Percentiles rank a stretch among this genome's conserved stretches.
These are phyloP conservation scores for Lethrus apterus DNA, from an alignment of 1,140 invertebrate genomes.

Conservation along the genomic window DNA sequence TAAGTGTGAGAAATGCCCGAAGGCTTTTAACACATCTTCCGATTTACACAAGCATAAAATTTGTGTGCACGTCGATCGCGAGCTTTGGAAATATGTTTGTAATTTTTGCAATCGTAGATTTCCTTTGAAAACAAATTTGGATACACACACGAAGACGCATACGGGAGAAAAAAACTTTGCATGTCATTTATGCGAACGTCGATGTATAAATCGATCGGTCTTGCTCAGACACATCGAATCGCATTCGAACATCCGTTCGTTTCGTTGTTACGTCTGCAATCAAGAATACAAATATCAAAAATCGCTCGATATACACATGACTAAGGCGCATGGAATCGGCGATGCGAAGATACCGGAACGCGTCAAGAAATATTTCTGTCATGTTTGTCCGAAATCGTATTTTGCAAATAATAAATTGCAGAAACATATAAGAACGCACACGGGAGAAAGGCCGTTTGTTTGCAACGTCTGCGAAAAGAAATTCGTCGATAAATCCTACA, in stretches of 20 bases:
- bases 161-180: slow-evolving; percentile 36
- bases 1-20: slow-evolving; percentile 26
- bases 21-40: slow-evolving; percentile 32
- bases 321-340: slow-evolving; percentile 27
- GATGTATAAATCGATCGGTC: slow-evolving; percentile 26
- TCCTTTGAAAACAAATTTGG: slow-evolving; percentile 31
- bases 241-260: slow-evolving; percentile 25
- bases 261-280: slow-evolving; percentile 23
- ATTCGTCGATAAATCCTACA: slow-evolving; percentile 27
- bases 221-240: slow-evolving; percentile 26
- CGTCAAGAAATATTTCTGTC: slow-evolving; percentile 27
- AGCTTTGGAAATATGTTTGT: slow-evolving; percentile 30
- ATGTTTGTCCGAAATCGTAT: slow-evolving; percentile 27
- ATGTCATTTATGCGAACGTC: slow-evolving; percentile 33
- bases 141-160: slow-evolving; percentile 31
- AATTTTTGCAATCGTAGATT: slow-evolving; percentile 24
- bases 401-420: slow-evolving; percentile 28
- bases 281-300: slow-evolving; percentile 30
- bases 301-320: slow-evolving; percentile 26
- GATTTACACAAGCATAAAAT: slow-evolving; percentile 33
- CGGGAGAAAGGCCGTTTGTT: slow-evolving; percentile 23
- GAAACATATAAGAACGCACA: slow-evolving; percentile 26
- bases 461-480: slow-evolving; percentile 25
- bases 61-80: slow-evolving; percentile 28
- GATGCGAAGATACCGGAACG: slow-evolving; percentile 22